phyloP scores from a whole-genome alignment of 2,797 vertebrate species.

The Siniperca undulata region DNA sequence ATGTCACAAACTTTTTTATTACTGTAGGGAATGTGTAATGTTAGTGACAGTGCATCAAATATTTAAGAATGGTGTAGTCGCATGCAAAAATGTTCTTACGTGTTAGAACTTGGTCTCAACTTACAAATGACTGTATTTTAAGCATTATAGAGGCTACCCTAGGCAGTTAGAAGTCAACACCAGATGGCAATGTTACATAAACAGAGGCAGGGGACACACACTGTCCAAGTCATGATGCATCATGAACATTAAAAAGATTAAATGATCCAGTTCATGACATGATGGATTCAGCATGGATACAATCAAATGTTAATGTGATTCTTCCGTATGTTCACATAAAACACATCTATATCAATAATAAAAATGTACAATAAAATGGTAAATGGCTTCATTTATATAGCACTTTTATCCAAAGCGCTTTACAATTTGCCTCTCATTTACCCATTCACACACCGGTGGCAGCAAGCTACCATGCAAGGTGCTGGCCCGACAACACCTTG shows the following conservation, averaged over 20 bases:
- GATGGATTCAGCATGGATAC: not conserved
- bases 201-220: not conserved
- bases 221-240: not conserved
- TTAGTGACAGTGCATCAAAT: too few species aligned
- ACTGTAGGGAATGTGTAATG: too few species aligned
- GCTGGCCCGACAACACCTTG: too few species aligned
- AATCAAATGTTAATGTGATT: not conserved
- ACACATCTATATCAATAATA: not conserved
- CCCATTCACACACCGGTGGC: too few species aligned
- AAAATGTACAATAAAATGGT: too few species aligned
- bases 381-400: too few species aligned
- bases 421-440: too few species aligned
- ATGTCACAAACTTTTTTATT: too few species aligned
- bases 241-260: not conserved
- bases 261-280: not conserved
- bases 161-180: not conserved
- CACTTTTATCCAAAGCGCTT: too few species aligned
- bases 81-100: not conserved
- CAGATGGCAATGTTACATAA: slow-evolving; percentile 29
- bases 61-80: not conserved
- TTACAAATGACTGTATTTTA: not conserved
- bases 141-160: accelerated
- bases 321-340: not conserved
- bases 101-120: not conserved
- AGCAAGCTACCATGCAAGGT: too few species aligned